Conservation (phyloP, 2,888 invertebrate genomes). For the Melitaea athalia region DNA sequence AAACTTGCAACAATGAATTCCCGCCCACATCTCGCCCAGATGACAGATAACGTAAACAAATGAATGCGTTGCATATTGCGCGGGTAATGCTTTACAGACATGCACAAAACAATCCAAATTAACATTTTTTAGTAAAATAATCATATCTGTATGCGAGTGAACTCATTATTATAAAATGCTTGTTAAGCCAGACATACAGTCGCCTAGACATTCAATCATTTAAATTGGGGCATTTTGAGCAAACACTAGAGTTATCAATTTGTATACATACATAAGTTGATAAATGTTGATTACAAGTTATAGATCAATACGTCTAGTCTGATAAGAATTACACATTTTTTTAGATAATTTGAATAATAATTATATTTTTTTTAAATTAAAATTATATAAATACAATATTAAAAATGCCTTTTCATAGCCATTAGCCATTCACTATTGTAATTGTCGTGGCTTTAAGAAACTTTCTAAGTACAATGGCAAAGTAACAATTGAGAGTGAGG, state of each 20-base stretch:
- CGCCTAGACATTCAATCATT: constrained; percentile 20
- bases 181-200: constrained; percentile 18
- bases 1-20: constrained; percentile 34
- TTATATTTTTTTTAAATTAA: background rate
- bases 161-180: background rate
- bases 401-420: background rate
- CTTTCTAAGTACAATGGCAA: background rate
- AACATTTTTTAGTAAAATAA: too few relatives aligned
- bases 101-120: constrained; percentile 13
- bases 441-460: background rate
- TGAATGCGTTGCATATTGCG: constrained; percentile 35
- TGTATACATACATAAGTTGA: background rate
- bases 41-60: constrained; percentile 43
- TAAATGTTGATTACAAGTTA: background rate
- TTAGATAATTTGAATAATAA: background rate
- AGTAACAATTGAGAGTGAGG: constrained; percentile 11
- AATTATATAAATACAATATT: background rate
- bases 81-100: constrained; percentile 13
- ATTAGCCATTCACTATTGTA: background rate
- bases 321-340: background rate
- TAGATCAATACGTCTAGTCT: background rate
- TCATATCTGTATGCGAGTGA: background rate
- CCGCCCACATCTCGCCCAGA: constrained; percentile 36
- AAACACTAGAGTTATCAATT: background rate
- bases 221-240: background rate